phyloP scores from a whole-genome alignment of 2,797 vertebrate genomes.

The Mastacembelus armatus region DNA sequence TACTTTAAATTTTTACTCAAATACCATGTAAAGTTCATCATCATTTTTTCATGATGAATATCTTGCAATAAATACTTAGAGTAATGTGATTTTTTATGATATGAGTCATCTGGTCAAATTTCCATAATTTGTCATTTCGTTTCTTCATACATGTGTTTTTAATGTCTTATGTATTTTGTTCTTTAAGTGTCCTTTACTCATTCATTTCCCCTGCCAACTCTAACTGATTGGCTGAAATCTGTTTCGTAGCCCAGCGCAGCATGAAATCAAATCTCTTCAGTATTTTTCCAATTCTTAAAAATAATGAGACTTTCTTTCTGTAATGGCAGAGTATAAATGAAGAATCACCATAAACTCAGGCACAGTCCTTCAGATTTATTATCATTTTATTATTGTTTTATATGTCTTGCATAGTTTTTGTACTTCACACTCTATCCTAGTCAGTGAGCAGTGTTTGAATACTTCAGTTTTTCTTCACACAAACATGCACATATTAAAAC shows the following conservation, averaged over 20 bases:
- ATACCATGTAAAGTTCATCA: too few species aligned
- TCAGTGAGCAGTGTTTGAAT: too few species aligned
- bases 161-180: not conserved
- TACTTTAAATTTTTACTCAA: too few species aligned
- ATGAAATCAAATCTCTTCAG: slow-evolving; percentile 31
- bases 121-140: too few species aligned
- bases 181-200: not conserved
- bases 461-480: slow-evolving; percentile 15
- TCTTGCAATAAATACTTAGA: too few species aligned
- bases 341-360: slow-evolving; percentile 7
- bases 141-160: too few species aligned
- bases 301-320: slow-evolving; percentile 9
- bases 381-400: not conserved
- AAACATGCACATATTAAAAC: slow-evolving; percentile 28
- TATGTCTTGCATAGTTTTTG: slow-evolving; percentile 1
- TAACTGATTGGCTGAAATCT: slow-evolving; percentile 35
- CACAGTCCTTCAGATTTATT: not conserved
- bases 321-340: slow-evolving; percentile 10
- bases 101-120: too few species aligned
- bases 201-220: slow-evolving; percentile 13
- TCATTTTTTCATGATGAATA: too few species aligned
- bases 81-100: too few species aligned
- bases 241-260: slow-evolving; percentile 18
- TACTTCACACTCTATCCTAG: too few species aligned
- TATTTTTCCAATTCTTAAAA: slow-evolving; percentile 29